These are phyloP conservation scores for Cyanoramphus novaezelandiae DNA, from an alignment of 2,113 vertebrate genomes.

Conservation along the genomic window DNA sequence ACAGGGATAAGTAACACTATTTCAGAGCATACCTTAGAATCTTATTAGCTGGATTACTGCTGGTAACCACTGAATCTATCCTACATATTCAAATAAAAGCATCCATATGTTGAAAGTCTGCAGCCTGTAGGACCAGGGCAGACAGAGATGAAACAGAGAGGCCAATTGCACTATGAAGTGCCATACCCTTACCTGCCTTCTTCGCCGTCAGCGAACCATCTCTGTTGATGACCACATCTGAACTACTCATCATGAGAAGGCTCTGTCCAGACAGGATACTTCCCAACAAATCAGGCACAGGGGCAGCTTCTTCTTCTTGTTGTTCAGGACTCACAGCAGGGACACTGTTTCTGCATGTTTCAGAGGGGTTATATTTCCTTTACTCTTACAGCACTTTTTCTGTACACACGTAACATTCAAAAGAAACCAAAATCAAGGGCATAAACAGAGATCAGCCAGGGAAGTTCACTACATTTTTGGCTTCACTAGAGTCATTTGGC, in stretches of 20 bases:
- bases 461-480: neutral
- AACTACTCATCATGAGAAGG: conserved; percentile 91
- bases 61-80: neutral
- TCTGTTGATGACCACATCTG: conserved; percentile 89
- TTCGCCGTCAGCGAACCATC: conserved; percentile 89
- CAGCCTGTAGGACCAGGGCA: neutral
- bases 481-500: neutral
- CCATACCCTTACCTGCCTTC: conserved; percentile 76
- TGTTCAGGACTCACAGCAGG: conserved; percentile 60
- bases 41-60: neutral
- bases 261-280: conserved; percentile 93
- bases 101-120: neutral
- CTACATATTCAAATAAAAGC: neutral
- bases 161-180: neutral
- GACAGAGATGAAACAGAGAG: neutral
- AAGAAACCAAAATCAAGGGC: conserved; percentile 29
- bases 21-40: neutral
- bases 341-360: conserved; percentile 68
- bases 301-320: conserved; percentile 75
- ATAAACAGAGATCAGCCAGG: neutral
- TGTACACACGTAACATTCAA: conserved; percentile 22
- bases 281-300: conserved; percentile 91
- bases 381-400: conserved; percentile 52
- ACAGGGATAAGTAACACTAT: neutral
- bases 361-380: conserved; percentile 48